Evolutionary conservation across 2,113 vertebrate species (phyloP), one percentile per base, ranked within the genome.

Genomic region (Opisthocomus hoazin): DNA sequence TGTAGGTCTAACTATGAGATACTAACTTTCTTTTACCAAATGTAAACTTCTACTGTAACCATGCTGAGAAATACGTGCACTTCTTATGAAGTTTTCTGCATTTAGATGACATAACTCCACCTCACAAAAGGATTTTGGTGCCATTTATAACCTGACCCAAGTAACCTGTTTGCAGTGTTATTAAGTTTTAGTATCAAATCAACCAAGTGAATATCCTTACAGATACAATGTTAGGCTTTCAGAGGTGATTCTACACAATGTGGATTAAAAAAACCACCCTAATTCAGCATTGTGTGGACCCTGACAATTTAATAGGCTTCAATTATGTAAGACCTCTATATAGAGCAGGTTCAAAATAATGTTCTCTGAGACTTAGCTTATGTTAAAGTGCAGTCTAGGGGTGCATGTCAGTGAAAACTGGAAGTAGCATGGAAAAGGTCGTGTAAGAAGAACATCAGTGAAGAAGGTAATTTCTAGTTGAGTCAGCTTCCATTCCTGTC

Each of bases 381-480:
- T 0, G 1, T 19, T 30, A 1, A 14, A 50, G 48, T 15, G 26
- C 9, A 13, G 65, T 30, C 13, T 32, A 15, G 26, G 22, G 9
- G 9, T 34, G 24, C 39, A 7, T 8, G 23, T 21, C 21, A 4
- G 27, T 37, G 36, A 27, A 68, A 64, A 43, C 5, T 19, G 30
- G 45, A 58, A 76, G 11, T 6, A 29, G 15, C 17, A 6, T 9
- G 29, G 54, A 36, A 75, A 84, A 87, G 9, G 22, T 51, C 2
- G 12, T 11, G 18, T 24, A 51, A 73, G 70, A 27, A 77, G 57
- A 73, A 24, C 14, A 27, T 20, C 5, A 4, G 1, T 15, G 34
- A 3, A 46, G 43, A 56, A 45, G 16, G 11, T 29, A 21, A 57
- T 87, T 81, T 70, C 12, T 46, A 20, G 46, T 22, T 81, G 54